phyloP scores from a whole-genome alignment of 2,113 vertebrate species.

The Aegithalos caudatus region DNA sequence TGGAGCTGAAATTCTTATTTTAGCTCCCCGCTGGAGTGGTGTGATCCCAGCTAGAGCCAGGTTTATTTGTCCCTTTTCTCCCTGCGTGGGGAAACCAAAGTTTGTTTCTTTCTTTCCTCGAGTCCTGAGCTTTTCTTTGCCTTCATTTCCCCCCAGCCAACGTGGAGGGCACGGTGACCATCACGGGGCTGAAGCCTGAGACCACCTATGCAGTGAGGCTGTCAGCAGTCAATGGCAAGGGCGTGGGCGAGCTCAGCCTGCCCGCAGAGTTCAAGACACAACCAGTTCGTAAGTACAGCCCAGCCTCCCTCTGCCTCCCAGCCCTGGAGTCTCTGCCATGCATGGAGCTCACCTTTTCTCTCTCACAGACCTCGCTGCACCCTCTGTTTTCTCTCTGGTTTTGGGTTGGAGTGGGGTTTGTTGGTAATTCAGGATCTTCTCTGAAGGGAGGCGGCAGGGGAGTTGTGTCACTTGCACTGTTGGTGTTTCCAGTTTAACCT shows the following conservation, averaged over 20 bases:
- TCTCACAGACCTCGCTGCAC: neutral
- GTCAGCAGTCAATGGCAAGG: slow-evolving; percentile 94
- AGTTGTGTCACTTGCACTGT: neutral
- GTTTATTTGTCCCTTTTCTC: neutral
- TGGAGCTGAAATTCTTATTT: neutral
- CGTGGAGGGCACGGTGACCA: slow-evolving; percentile 77
- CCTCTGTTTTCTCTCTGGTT: neutral
- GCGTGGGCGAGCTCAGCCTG: slow-evolving; percentile 85
- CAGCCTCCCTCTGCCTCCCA: neutral
- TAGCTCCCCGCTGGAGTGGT: neutral
- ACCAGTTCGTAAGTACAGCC: slow-evolving; percentile 91
- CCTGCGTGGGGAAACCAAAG: neutral
- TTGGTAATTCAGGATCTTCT: neutral
- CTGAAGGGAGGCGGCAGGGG: neutral
- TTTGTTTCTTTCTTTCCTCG: neutral
- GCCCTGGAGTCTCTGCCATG: neutral
- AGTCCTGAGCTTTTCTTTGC: neutral
- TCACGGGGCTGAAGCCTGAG: slow-evolving; percentile 88
- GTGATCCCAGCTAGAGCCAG: neutral
- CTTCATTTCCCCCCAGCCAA: slow-evolving; percentile 52
- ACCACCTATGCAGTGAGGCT: slow-evolving; percentile 86
- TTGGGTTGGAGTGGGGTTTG: neutral
- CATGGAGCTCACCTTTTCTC: neutral
- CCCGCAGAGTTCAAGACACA: slow-evolving; percentile 86
- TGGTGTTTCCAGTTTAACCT: neutral